A percentile compares a stretch with the other conserved stretches of the same genome.
These are phyloP conservation scores for Amphipyra tragopoginis DNA, from an alignment of 2,888 invertebrate species.

Conservation along the genomic window DNA sequence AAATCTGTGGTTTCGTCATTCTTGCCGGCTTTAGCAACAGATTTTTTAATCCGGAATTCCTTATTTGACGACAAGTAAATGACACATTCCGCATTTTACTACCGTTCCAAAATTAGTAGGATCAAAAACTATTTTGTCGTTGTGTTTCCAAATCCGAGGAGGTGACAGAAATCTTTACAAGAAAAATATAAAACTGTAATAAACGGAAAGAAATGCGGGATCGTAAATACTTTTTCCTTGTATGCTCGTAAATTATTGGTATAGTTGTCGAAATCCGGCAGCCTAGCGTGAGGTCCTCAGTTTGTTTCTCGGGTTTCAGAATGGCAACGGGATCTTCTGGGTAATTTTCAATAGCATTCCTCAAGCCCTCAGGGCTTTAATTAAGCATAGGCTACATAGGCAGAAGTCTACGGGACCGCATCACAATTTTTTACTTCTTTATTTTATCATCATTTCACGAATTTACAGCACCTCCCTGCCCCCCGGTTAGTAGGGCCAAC, in stretches of 20 bases:
- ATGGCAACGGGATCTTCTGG: too few species aligned
- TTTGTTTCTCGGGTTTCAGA: too few species aligned
- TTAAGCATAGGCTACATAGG: too few species aligned
- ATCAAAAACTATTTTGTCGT: conserved; percentile 19
- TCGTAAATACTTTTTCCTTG: conserved; percentile 12
- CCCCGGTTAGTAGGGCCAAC: too few species aligned
- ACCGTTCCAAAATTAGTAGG: conserved; percentile 40
- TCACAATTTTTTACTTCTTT: too few species aligned
- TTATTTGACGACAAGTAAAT: conserved; percentile 31
- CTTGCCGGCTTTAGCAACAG: background rate
- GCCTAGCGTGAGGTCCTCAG: too few species aligned
- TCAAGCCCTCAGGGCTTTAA: too few species aligned
- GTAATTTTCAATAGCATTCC: too few species aligned
- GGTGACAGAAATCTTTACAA: conserved; percentile 25
- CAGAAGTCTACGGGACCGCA: too few species aligned
- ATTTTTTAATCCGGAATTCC: conserved; percentile 26
- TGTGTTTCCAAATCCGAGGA: background rate
- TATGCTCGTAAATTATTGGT: conserved; percentile 8
- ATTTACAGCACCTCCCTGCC: too few species aligned
- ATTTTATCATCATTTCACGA: too few species aligned
- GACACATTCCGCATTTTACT: conserved; percentile 32
- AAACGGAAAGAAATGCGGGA: conserved; percentile 14
- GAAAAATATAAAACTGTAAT: conserved; percentile 16
- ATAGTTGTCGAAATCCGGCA: background rate
- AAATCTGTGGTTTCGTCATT: background rate